Evolutionary conservation across 1,140 invertebrate species (phyloP).

Genomic region (Scaptomyza hsui): DNA sequence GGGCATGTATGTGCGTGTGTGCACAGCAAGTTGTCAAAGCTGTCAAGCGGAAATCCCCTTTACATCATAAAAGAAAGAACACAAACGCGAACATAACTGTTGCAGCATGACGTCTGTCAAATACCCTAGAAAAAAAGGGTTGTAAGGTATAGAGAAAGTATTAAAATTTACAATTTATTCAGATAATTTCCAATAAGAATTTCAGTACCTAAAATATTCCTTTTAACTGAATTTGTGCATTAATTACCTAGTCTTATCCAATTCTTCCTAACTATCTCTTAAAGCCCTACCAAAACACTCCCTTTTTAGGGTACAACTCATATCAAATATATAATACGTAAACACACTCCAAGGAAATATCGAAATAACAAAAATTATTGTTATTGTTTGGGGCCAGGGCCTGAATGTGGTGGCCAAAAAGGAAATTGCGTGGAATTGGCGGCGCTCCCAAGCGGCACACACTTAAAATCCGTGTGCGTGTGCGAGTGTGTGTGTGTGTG

Average conservation of each 20-base stretch:
- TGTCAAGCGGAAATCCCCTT: conserved; percentile 80
- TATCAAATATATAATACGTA: conserved; percentile 21
- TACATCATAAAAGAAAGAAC: conserved; percentile 63
- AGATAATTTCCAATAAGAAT: too few relatives aligned
- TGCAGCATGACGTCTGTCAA: too few relatives aligned
- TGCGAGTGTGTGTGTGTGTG: conserved; percentile 8
- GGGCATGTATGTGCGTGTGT: conserved; percentile 26
- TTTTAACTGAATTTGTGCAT: neutral
- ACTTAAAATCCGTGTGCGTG: conserved; percentile 46
- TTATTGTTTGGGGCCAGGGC: conserved; percentile 72
- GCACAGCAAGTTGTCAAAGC: conserved; percentile 74
- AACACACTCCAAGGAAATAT: conserved; percentile 58
- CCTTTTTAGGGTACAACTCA: conserved; percentile 25
- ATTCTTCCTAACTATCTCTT: neutral
- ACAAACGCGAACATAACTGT: neutral
- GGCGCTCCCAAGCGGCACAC: conserved; percentile 62
- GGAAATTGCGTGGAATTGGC: conserved; percentile 74
- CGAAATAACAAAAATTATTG: conserved; percentile 83
- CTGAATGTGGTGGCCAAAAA: conserved; percentile 8
- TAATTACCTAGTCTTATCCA: too few relatives aligned
- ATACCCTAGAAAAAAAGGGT: conserved; percentile 7
- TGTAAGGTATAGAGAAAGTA: neutral
- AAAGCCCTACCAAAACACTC: neutral
- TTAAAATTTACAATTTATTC: neutral
- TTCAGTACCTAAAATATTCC: too few relatives aligned